These are phyloP conservation scores for Centropus bengalensis DNA, from an alignment of 2,113 vertebrate genomes.

Conservation along the genomic window DNA sequence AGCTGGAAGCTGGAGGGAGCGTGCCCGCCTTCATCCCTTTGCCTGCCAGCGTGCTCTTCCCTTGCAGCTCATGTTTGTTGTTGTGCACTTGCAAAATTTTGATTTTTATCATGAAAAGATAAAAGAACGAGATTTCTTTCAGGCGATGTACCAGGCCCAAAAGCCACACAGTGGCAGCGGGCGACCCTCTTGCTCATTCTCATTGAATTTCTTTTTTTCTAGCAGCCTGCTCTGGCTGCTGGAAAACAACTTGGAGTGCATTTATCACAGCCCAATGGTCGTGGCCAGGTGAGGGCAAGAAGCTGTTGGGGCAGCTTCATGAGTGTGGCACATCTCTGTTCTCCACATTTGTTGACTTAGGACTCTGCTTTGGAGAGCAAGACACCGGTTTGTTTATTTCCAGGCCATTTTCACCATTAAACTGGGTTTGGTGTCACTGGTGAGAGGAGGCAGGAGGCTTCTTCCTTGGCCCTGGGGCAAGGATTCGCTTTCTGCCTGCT, in stretches of 20 bases:
- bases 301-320: fast-evolving
- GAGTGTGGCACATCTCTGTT: neutral
- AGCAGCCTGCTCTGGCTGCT: neutral
- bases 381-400: neutral
- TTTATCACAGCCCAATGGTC: fast-evolving
- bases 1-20: neutral
- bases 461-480: neutral
- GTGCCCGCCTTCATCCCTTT: neutral
- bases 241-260: neutral
- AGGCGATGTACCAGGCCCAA: neutral
- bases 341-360: neutral
- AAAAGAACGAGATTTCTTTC: neutral
- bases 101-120: neutral
- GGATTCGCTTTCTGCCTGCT: neutral
- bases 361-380: neutral
- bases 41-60: neutral
- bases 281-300: neutral
- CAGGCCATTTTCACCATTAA: neutral
- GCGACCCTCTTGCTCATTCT: neutral
- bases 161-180: fast-evolving
- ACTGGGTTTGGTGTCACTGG: fast-evolving
- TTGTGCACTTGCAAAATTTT: neutral
- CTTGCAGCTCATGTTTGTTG: neutral
- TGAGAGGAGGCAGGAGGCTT: neutral
- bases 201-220: too few relatives aligned